Conservation (phyloP, 2,113 vertebrate species). For the Pelusios castaneus region DNA sequence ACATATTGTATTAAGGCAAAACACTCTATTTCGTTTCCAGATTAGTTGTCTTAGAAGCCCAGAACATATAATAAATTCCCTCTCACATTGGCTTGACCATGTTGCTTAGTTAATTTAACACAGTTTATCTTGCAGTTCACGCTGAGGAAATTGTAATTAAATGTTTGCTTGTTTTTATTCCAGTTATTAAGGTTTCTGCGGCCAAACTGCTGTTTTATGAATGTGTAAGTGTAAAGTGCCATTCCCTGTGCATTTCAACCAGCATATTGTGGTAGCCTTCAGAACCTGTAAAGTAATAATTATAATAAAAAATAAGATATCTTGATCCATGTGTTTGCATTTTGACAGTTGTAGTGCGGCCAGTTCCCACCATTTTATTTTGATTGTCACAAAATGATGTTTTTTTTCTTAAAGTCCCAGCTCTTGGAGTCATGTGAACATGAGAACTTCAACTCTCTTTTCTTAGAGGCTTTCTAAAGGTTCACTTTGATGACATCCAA, state of each 20-base stretch:
- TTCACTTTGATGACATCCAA: background rate
- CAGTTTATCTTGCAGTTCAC: constrained; percentile 23
- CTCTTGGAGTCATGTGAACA: background rate
- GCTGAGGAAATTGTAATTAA: constrained; percentile 38
- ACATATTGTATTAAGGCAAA: background rate
- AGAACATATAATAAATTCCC: background rate
- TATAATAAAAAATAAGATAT: background rate
- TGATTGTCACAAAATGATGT: background rate
- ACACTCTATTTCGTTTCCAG: background rate
- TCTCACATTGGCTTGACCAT: background rate
- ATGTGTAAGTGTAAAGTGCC: background rate
- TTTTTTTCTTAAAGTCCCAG: background rate
- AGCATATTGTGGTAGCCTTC: background rate
- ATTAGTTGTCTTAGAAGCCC: background rate
- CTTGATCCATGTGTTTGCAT: background rate
- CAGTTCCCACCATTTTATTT: background rate
- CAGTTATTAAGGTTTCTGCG: background rate
- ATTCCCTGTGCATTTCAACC: background rate
- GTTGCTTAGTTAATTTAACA: background rate
- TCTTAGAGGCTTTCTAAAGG: background rate
- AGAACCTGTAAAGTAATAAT: background rate
- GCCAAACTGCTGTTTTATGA: background rate
- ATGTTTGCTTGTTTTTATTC: constrained; percentile 20
- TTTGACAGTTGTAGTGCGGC: background rate
- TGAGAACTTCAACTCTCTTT: background rate